Conservation (phyloP, 2,888 invertebrate species). For the Glyphotaelius pellucidus region DNA sequence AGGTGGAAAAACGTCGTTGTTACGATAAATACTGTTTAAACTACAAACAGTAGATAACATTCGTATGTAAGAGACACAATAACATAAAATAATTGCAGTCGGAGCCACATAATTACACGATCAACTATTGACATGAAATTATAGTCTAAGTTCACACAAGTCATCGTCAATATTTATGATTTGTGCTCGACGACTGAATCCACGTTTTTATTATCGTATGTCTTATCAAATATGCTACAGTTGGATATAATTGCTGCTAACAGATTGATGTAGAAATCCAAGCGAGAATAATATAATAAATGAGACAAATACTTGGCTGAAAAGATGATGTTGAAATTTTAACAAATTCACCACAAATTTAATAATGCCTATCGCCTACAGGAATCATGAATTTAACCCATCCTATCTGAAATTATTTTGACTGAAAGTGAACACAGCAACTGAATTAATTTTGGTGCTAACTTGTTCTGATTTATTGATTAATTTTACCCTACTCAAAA, state of each 20-base stretch:
- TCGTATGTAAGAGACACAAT: not conserved
- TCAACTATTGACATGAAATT: constrained; percentile 17
- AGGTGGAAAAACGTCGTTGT: constrained; percentile 40
- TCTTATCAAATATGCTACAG: not conserved
- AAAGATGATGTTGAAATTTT: not conserved
- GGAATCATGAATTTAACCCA: too few species aligned
- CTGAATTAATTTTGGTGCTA: too few species aligned
- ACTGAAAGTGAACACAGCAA: too few species aligned
- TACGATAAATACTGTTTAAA: constrained; percentile 19
- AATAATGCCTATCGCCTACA: too few species aligned
- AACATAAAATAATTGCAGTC: not conserved
- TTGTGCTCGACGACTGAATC: not conserved
- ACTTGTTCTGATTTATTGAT: too few species aligned
- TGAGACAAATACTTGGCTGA: not conserved
- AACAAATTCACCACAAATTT: too few species aligned
- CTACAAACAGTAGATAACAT: not conserved
- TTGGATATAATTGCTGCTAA: not conserved
- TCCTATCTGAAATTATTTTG: too few species aligned
- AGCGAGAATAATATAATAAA: not conserved
- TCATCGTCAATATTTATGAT: constrained; percentile 17
- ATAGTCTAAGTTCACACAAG: not conserved
- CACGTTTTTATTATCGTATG: not conserved
- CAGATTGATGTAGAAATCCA: not conserved
- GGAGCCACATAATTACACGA: not conserved
- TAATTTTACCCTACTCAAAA: too few species aligned